Base-by-base conservation (phyloP, 2,797 vertebrate species). In the Oreochromis mossambicus region DNA sequence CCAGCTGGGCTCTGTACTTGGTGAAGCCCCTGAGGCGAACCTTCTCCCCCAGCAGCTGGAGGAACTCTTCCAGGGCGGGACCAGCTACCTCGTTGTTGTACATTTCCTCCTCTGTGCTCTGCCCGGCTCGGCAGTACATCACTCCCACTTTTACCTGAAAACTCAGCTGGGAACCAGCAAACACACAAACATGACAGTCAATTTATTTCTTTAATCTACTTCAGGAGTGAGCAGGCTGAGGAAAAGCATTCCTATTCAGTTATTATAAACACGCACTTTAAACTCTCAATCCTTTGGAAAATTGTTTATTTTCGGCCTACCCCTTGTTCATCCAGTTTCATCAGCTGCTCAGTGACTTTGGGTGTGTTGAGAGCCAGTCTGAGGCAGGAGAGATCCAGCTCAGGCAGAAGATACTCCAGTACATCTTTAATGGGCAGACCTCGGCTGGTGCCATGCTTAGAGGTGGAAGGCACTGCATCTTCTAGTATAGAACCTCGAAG, bases 81-180 rank as follows among this genome's bases (percentile, higher is more conserved):
- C 98, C 97, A 0, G 98, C 98, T 1, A 84, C 96, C 91, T 99
- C 98, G 14, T 99, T 99, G 93, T 99, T 99, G 94, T 99, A 99
- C 98, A 99, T 99, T 93, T 99, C 98, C 85, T 99, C 98, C 90
- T 99, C 98, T 0, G 98, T 98, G 96, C 98, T 98, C 94, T 99
- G 98, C 48, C 98, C 98, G 0, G 97, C 97, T 92, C 97, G 94
- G 93, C 98, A 99, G 95, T 99, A 99, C 98, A 99, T 99, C 93
- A 99, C 96, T 80, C 98, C 98, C 82, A 99, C 98, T 89, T 99
- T 99, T 85, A 98, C 97, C 81, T 99, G 98, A 93, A 98, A 99
- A 92, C 98, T 99, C 92, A 99, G 95, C 98, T 99, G 95, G 54
- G 86, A 90, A 91, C 55, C 77, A 79, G 91, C 87, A 89, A 46